Evolutionary conservation across 2,888 invertebrate species (phyloP).

Genomic region (Embidobia sp.): DNA sequence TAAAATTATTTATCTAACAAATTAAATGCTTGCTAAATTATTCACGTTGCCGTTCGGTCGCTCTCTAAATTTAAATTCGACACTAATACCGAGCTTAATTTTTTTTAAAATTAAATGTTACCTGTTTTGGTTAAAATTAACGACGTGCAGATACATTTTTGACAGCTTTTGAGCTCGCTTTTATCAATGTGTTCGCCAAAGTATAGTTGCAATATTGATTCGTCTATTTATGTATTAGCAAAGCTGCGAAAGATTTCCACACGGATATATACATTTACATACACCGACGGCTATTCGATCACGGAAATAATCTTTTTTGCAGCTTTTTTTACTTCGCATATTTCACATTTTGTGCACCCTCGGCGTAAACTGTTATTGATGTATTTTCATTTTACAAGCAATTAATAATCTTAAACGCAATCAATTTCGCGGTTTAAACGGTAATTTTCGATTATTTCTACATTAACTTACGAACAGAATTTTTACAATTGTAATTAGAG

Average conservation of each 20-base stretch:
- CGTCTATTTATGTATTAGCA: slow-evolving; percentile 59
- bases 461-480: too few species aligned
- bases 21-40: slow-evolving; percentile 7
- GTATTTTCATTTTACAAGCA: too few species aligned
- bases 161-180: slow-evolving; percentile 32
- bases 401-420: too few species aligned
- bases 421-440: too few species aligned
- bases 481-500: too few species aligned
- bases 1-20: slow-evolving; percentile 13
- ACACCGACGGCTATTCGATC: slow-evolving; percentile 9
- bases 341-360: too few species aligned
- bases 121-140: too few species aligned
- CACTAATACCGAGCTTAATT: slow-evolving; percentile 11
- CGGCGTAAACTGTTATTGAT: too few species aligned
- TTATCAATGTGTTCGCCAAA: slow-evolving; percentile 23
- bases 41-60: background rate
- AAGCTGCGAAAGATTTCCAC: slow-evolving; percentile 52
- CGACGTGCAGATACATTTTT: slow-evolving; percentile 31
- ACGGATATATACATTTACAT: slow-evolving; percentile 39
- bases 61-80: slow-evolving; percentile 19
- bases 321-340: slow-evolving; percentile 9
- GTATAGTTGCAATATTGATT: slow-evolving; percentile 57
- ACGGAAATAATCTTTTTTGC: slow-evolving; percentile 26
- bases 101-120: slow-evolving; percentile 5
- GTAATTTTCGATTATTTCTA: too few species aligned